Evolutionary conservation across 2,113 vertebrate species (phyloP).

Genomic region (Cyanistes caeruleus): DNA sequence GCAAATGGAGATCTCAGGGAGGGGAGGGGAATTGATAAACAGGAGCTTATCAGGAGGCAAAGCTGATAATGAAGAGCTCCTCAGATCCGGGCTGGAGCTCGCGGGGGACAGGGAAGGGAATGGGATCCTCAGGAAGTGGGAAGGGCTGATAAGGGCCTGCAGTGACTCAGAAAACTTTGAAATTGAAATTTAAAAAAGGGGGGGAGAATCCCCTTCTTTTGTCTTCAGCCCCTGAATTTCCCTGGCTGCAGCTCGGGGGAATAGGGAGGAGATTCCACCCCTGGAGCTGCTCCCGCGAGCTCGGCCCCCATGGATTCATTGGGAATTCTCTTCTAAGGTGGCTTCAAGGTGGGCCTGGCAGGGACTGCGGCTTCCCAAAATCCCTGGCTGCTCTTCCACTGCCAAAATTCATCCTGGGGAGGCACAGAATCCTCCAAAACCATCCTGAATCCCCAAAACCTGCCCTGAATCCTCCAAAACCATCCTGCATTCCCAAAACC

Average conservation of each 20-base stretch:
- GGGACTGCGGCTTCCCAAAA: not conserved
- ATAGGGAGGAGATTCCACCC: not conserved
- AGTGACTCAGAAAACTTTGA: constrained; percentile 14
- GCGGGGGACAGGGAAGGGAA: not conserved
- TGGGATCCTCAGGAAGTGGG: constrained; percentile 51
- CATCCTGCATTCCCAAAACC: rapidly evolving
- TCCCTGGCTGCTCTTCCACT: not conserved
- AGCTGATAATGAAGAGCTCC: constrained; percentile 47
- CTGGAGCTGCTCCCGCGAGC: not conserved
- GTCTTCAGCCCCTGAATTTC: not conserved
- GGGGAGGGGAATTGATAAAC: constrained; percentile 29
- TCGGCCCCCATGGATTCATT: rapidly evolving
- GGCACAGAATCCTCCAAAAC: rapidly evolving
- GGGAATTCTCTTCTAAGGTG: not conserved
- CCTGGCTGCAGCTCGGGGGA: not conserved
- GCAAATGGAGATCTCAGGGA: constrained; percentile 13
- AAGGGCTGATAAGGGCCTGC: constrained; percentile 11
- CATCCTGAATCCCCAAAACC: rapidly evolving
- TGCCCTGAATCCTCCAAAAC: too few relatives aligned
- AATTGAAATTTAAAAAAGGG: rapidly evolving
- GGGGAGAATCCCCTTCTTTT: not conserved
- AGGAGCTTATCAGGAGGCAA: constrained; percentile 50
- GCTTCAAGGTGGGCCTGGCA: not conserved
- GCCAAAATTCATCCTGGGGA: rapidly evolving
- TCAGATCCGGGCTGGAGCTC: constrained; percentile 7